These are phyloP conservation scores for Todus mexicanus DNA, from an alignment of 2,797 vertebrate species.

Conservation along the genomic window DNA sequence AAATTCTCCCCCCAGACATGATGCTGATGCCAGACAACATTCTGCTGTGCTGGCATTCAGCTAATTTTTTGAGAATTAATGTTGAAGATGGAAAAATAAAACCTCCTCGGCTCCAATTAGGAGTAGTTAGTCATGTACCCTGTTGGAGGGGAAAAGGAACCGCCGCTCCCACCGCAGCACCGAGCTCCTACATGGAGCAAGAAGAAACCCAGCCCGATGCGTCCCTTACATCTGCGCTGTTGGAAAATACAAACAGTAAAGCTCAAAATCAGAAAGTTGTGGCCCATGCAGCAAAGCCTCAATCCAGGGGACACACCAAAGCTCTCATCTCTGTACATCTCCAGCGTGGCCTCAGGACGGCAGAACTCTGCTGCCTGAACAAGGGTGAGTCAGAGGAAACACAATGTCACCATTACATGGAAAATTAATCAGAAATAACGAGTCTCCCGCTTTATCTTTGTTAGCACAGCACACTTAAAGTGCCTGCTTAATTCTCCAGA, in stretches of 20 bases:
- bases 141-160: not conserved
- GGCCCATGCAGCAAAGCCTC: not conserved
- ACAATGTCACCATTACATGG: not conserved
- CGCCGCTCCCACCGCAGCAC: not conserved
- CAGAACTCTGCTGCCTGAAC: not conserved
- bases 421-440: not conserved
- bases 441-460: not conserved
- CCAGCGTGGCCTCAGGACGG: fast-evolving
- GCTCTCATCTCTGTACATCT: not conserved
- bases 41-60: not conserved
- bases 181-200: not conserved
- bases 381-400: not conserved
- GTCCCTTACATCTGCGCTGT: too few species aligned
- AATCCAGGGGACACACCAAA: not conserved
- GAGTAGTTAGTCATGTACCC: not conserved
- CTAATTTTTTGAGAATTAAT: not conserved
- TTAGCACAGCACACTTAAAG: not conserved
- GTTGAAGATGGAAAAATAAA: not conserved
- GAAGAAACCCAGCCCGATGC: not conserved
- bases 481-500: not conserved
- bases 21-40: not conserved
- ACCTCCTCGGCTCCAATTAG: not conserved
- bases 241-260: not conserved
- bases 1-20: not conserved
- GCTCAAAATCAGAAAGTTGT: not conserved